Evolutionary conservation across 2,797 vertebrate genomes (phyloP), one percentile per base, ranked within the genome.

Genomic region (Peromyscus aztecus): DNA sequence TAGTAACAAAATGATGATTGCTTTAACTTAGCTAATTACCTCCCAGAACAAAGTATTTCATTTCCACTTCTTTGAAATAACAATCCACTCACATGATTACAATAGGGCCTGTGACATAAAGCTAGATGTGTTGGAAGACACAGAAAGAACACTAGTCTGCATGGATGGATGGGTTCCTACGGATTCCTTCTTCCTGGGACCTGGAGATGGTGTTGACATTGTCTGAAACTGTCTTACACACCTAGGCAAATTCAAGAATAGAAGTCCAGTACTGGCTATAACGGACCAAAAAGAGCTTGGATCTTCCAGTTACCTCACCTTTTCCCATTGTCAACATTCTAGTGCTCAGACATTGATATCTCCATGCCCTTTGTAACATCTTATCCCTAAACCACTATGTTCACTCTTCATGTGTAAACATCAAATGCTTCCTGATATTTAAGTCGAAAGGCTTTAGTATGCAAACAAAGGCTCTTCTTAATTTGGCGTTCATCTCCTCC

Each of bases 1-100:
- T 91, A 80, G 8, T 73, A 92, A 91, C 2, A 43, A 31, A 95
- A 86, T 84, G 52, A 81, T 94, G 10, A 71, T 85, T 94, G n/a
- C 43, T 82, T 92, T 67, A 89, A 46, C 55, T 90, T 31, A 75
- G 40, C 13, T 59, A 27, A 84, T 80, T 67, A 65, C 67, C 19
- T 81, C 49, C 49, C 6, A 37, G 29, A 34, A 88, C 2, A 77
- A 88, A 88, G 84, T 21, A 78, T 67, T 84, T n/a, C 10, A 49
- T 87, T 89, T n/a, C 14, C 6, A 37, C 21, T 67, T 89, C 57
- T 46, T 29, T 52, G 46, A n/a, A 8, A 82, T 23, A 40, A 29
- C 59, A 5, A 46, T 88, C 4, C 65, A 12, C 13, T 90, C 23
- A 91, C 24, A 40, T 19, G 24, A 95, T n/a, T 65, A 93, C 77